Percentiles rank a stretch among this genome's conserved stretches.
Conservation (phyloP, 2,113 vertebrate genomes). For the Callipepla californica region DNA sequence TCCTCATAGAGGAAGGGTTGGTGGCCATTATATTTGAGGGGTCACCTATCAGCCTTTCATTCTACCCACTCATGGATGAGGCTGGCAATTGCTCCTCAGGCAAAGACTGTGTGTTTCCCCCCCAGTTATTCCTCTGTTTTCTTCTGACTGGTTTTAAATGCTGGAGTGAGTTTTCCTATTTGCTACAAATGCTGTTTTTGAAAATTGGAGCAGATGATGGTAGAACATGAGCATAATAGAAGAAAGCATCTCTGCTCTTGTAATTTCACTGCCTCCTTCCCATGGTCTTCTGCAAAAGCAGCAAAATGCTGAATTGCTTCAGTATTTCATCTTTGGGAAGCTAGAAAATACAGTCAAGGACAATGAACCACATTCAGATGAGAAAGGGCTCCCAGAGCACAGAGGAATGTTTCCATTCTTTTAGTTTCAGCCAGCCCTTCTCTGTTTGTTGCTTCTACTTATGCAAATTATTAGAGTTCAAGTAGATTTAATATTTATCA, state of each 20-base stretch:
- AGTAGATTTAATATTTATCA: constrained; percentile 65
- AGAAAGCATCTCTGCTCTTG: neutral
- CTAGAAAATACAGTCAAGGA: constrained; percentile 44
- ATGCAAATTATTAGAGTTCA: constrained; percentile 60
- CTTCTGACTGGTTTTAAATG: constrained; percentile 22
- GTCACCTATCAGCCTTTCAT: neutral
- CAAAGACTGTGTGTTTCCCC: neutral
- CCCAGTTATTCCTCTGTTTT: neutral
- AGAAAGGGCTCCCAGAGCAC: constrained; percentile 36
- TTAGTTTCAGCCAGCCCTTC: constrained; percentile 64
- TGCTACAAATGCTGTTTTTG: constrained; percentile 19
- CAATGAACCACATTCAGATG: neutral
- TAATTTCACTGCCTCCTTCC: constrained; percentile 7
- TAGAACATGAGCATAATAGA: constrained; percentile 20
- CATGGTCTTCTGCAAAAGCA: neutral
- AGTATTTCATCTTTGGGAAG: constrained; percentile 52
- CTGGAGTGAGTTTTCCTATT: constrained; percentile 27
- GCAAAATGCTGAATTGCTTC: constrained; percentile 7
- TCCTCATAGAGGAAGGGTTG: neutral
- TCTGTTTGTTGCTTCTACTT: constrained; percentile 64
- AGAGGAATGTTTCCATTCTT: constrained; percentile 48
- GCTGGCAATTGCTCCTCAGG: neutral
- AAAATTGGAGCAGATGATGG: neutral
- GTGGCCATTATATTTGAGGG: neutral
- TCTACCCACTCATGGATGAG: neutral